Evolutionary conservation across 53 echinoderm and acorn worm species (phyloP), one percentile per base, ranked within the genome.

Genomic region (Temnopleurus reevesii): DNA sequence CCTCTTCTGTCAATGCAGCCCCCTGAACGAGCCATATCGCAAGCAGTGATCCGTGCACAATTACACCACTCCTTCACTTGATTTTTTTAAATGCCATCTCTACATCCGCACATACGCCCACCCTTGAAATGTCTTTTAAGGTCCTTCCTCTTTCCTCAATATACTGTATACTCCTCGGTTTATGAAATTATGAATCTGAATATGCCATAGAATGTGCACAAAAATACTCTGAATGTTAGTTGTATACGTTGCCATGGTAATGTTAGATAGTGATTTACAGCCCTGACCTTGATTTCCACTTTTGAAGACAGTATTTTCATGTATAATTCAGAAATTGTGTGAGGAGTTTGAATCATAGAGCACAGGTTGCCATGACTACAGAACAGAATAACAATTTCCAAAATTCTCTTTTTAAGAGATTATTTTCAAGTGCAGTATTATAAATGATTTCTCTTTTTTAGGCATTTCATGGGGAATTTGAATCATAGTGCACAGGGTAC

Each of bases 1-100:
- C 71, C 41, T 41, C 41, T 41, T 23, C 41, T 21, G 38, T 21
- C 43, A 41, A 71, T 5, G 21, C 71, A 41, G 71, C 71, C 41
- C 41, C 71, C 71, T 23, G 18, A 38, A 41, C 71, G 41, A 38
- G 41, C 71, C 71, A 36, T 71, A 6, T 71, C n/a, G 71, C 36
- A 41, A n/a, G 36, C 71, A 71, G 71, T 71, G 71, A 71, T 71
- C 71, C 71, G 23, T 71, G 71, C 36, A 71, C 71, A 71, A 71
- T 71, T 63, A 63, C 34, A 18, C 13, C 63, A 63, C 63, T 63
- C 63, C 63, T 38, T 71, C 71, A 71, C 41, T 71, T 71, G 9
- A 12, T 71, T n/a, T 71, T 36, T 41, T 38, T 6, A 71, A 71
- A 71, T 71, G 71, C 71, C 71, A 21, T 71, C 41, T 71, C 41